Conservation (phyloP, 2,797 vertebrate genomes). For the Aphelocoma californica region DNA sequence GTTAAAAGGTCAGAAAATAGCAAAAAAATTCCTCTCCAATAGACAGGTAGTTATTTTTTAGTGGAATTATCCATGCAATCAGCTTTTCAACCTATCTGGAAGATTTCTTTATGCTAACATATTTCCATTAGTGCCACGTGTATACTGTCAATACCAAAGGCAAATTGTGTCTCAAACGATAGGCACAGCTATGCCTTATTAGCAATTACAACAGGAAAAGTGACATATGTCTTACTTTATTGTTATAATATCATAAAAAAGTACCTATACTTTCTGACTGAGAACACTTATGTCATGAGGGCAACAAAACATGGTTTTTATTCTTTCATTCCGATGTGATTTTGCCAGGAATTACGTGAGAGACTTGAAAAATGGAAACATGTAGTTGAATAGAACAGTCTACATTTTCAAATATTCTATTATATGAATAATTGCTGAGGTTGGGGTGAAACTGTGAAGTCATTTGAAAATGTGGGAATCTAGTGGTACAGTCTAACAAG, state of each 20-base stretch:
- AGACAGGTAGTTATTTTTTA: background rate
- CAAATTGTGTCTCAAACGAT: conserved; percentile 6
- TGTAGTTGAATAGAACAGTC: background rate
- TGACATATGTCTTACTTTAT: conserved; percentile 21
- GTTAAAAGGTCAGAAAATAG: background rate
- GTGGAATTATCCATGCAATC: background rate
- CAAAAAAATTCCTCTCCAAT: background rate
- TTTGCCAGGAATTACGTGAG: background rate
- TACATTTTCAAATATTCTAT: background rate
- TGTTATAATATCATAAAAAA: conserved; percentile 21
- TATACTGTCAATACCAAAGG: background rate
- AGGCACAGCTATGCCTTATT: background rate
- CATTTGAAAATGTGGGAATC: background rate
- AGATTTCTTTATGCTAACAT: background rate
- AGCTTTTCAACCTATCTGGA: background rate
- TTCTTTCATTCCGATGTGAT: background rate
- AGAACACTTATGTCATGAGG: conserved; percentile 9
- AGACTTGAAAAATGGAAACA: background rate
- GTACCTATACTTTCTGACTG: background rate
- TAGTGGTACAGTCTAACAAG: background rate
- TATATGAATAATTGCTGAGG: background rate
- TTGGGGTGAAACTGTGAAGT: background rate
- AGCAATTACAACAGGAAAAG: conserved; percentile 5
- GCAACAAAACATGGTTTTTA: background rate
- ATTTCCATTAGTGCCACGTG: background rate